Base-by-base conservation (phyloP, 2,113 vertebrate genomes). In the Astur gentilis region DNA sequence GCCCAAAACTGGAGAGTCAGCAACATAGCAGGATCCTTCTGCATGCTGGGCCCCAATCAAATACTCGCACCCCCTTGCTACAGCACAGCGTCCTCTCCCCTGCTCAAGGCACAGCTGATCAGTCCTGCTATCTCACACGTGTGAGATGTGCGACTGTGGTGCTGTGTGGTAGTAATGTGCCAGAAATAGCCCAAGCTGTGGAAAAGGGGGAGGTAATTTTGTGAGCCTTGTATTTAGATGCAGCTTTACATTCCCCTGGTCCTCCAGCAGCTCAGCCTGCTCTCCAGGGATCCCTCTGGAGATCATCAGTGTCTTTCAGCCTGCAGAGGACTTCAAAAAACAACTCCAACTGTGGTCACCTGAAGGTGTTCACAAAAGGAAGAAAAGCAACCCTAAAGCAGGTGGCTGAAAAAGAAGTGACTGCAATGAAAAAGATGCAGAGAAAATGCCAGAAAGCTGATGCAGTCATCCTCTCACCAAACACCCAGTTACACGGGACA, bases 131-230 rank as follows among this genome's bases (percentile, higher is more conserved):
- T 29, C 65, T 85, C 64, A 66, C 7, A 16, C 40, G 45, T 58
- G 36, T 34, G 27, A 89, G 42, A 73, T 3, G 5, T 32, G 5
- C n/a, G 91, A 70, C 25, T 15, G 3, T 0, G 2, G 64, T 31
- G 40, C 72, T 3, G 4, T 0, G 0, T 2, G 7, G 62, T 3
- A 27, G 34, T 38, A 34, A 71, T 1, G 11, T 34, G 47, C 47
- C 85, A 85, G 73, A 71, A 94, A 49, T 9, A 93, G 49, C 23
- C 49, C 29, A 65, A 65, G 13, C 18, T 52, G 62, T 57, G 34
- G 21, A 88, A 83, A 5, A 76, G 16, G 4, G 3, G 31, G 38
- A 90, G n/a, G 40, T 38, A 76, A 65, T 77, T 89, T 50, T 75
- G 34, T 42, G 31, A 57, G 25, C 44, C 20, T 55, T 40, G 55